Conservation (phyloP, 92 coral and sea anemone genomes). For the Siderastrea siderea region DNA sequence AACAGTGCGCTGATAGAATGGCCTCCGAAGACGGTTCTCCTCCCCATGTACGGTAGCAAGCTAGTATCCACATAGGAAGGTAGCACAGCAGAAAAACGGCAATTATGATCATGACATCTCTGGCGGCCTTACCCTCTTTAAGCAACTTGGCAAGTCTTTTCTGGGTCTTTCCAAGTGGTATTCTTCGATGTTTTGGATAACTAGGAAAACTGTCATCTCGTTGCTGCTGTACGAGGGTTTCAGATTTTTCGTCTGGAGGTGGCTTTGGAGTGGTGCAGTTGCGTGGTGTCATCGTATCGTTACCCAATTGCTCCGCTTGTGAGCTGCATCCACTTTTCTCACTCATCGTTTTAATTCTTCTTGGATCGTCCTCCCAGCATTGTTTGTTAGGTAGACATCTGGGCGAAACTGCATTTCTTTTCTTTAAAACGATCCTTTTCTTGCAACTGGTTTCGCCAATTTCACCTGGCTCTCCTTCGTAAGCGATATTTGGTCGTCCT, state of each 20-base stretch:
- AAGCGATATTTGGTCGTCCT: neutral
- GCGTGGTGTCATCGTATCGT: neutral
- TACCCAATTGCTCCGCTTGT: neutral
- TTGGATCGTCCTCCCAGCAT: neutral
- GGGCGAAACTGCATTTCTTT: neutral
- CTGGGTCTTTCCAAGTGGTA: neutral
- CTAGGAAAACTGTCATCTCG: neutral
- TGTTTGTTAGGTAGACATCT: neutral
- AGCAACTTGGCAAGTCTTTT: constrained; percentile 5
- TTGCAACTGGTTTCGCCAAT: neutral
- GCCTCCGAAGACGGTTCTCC: neutral
- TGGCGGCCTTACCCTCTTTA: neutral
- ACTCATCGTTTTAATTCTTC: neutral
- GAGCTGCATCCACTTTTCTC: neutral
- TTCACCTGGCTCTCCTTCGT: neutral
- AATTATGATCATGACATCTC: constrained; percentile 8
- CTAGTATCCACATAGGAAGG: neutral
- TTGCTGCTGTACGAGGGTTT: neutral
- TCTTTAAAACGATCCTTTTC: neutral
- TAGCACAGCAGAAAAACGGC: neutral
- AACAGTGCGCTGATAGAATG: neutral
- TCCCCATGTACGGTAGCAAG: neutral
- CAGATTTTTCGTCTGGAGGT: no score
- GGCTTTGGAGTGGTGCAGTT: no score
- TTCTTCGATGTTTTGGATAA: neutral